These are phyloP conservation scores for Carabus problematicus DNA, from an alignment of 2,888 invertebrate genomes.

Conservation along the genomic window DNA sequence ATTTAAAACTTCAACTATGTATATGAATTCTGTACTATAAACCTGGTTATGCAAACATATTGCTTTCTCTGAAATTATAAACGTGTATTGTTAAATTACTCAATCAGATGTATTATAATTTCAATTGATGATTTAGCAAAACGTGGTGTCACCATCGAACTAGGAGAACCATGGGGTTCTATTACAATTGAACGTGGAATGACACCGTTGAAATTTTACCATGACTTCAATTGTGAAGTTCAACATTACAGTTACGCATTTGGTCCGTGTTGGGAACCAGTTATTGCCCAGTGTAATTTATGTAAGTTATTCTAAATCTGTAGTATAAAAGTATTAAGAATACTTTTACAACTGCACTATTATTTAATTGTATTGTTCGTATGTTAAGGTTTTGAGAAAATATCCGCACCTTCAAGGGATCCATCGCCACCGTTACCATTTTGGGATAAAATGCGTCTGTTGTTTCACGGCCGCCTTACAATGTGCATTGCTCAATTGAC, in stretches of 20 bases:
- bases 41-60: no score
- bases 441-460: conserved; percentile 95
- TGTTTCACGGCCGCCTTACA: conserved; percentile 92
- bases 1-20: conserved; percentile 5
- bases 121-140: conserved; percentile 63
- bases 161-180: conserved; percentile 86
- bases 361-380: conserved; percentile 12
- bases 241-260: conserved; percentile 91
- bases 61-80: no score
- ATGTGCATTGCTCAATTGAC: conserved; percentile 88
- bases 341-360: not conserved
- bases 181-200: conserved; percentile 87
- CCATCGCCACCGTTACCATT: conserved; percentile 94
- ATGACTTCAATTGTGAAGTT: conserved; percentile 95
- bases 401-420: conserved; percentile 85
- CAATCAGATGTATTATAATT: not conserved
- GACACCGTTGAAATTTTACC: conserved; percentile 96
- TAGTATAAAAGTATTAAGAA: no score
- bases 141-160: conserved; percentile 77
- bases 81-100: not conserved
- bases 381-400: conserved; percentile 80
- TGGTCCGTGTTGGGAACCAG: conserved; percentile 99
- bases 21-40: no score
- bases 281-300: conserved; percentile 87
- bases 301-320: conserved; percentile 59